Conservation (phyloP, 2,113 vertebrate genomes). For the Indicator maculatus region DNA sequence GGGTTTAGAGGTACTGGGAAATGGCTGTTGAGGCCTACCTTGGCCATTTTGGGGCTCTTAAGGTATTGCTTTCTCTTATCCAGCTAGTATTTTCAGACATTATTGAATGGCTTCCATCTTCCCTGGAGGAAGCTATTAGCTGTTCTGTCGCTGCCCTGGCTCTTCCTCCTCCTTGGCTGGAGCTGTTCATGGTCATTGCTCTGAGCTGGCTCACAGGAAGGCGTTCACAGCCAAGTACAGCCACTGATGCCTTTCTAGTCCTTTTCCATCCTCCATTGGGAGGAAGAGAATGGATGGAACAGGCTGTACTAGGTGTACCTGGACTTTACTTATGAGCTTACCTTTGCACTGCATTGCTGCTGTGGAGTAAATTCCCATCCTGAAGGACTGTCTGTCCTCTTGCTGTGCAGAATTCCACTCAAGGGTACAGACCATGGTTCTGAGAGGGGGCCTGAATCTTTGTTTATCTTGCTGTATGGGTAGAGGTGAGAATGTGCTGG, state of each 20-base stretch:
- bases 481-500: background rate
- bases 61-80: background rate
- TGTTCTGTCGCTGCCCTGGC: background rate
- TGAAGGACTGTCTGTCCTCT: background rate
- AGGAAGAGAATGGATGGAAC: background rate
- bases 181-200: background rate
- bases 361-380: background rate
- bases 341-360: background rate
- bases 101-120: background rate
- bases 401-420: background rate
- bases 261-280: background rate
- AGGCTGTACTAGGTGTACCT: background rate
- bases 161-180: background rate
- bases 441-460: background rate
- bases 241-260: background rate
- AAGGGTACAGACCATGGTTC: rapidly evolving
- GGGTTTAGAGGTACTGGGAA: background rate
- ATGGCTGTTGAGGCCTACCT: background rate
- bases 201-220: background rate
- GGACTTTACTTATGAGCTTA: background rate
- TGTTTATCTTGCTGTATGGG: background rate
- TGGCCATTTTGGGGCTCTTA: background rate
- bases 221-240: rapidly evolving
- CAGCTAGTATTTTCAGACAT: background rate
- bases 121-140: background rate